A percentile compares a stretch with the other conserved stretches of the same genome.
These are phyloP conservation scores for Acleris literana DNA, from an alignment of 2,888 invertebrate genomes.

Conservation along the genomic window DNA sequence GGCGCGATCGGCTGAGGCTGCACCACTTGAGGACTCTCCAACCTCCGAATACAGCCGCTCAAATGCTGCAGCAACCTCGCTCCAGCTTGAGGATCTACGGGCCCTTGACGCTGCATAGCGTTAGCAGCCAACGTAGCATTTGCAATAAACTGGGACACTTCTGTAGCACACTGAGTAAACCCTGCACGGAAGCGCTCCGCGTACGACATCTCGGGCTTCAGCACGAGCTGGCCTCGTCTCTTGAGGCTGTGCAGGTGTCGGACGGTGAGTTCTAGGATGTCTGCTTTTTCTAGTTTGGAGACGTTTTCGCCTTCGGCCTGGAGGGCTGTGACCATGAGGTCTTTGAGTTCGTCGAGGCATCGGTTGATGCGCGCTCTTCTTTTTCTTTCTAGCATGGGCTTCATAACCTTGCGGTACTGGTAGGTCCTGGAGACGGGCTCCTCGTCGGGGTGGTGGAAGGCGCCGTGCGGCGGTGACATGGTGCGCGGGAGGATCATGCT, in stretches of 20 bases:
- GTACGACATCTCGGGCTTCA: conserved; percentile 86
- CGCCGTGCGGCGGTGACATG: conserved; percentile 80
- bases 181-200: conserved; percentile 93
- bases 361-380: conserved; percentile 94
- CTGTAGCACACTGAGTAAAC: conserved; percentile 94
- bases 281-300: conserved; percentile 93
- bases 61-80: conserved; percentile 93
- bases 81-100: conserved; percentile 92
- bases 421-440: conserved; percentile 93
- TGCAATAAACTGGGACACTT: conserved; percentile 88
- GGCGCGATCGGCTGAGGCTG: conserved; percentile 77
- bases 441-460: conserved; percentile 77
- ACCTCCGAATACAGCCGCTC: conserved; percentile 86
- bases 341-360: conserved; percentile 94
- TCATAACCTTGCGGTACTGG: conserved; percentile 96
- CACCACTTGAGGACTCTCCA: conserved; percentile 88
- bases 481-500: conserved; percentile 79
- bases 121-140: conserved; percentile 89
- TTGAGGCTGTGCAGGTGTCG: conserved; percentile 92
- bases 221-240: conserved; percentile 85
- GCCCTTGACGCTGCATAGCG: conserved; percentile 84
- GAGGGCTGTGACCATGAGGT: conserved; percentile 92
- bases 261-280: conserved; percentile 93
- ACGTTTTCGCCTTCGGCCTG: conserved; percentile 95
- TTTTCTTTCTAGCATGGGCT: conserved; percentile 94